These are phyloP conservation scores for Hippopotamyrus pictus DNA, from an alignment of 2,797 vertebrate species.

Conservation along the genomic window DNA sequence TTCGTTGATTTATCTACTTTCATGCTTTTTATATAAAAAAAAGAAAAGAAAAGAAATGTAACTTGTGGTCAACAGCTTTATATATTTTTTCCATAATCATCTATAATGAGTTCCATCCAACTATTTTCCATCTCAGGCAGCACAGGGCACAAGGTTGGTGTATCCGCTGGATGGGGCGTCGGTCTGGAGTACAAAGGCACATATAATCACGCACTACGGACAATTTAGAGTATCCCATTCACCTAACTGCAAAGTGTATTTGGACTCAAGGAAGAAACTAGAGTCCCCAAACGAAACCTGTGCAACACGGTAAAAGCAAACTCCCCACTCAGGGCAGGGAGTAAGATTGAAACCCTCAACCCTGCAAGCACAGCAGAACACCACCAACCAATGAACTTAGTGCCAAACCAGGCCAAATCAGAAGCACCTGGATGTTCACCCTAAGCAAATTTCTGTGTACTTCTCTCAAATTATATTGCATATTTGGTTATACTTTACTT, in stretches of 20 bases:
- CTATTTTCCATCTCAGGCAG: background rate
- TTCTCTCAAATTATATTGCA: background rate
- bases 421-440: background rate
- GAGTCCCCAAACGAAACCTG: background rate
- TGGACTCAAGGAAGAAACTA: background rate
- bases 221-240: background rate
- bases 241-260: background rate
- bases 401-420: background rate
- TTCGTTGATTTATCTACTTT: background rate
- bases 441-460: background rate
- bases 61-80: background rate
- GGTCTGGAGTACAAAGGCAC: background rate
- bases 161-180: background rate
- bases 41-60: background rate
- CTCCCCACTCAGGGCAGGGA: background rate
- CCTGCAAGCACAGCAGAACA: background rate
- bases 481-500: background rate
- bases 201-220: background rate
- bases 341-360: background rate
- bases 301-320: background rate
- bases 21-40: background rate
- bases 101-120: background rate
- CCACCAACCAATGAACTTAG: background rate
- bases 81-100: background rate
- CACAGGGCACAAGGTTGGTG: background rate